These are phyloP conservation scores for Tapirus indicus DNA, from an alignment of 2,797 vertebrate species.

Conservation along the genomic window DNA sequence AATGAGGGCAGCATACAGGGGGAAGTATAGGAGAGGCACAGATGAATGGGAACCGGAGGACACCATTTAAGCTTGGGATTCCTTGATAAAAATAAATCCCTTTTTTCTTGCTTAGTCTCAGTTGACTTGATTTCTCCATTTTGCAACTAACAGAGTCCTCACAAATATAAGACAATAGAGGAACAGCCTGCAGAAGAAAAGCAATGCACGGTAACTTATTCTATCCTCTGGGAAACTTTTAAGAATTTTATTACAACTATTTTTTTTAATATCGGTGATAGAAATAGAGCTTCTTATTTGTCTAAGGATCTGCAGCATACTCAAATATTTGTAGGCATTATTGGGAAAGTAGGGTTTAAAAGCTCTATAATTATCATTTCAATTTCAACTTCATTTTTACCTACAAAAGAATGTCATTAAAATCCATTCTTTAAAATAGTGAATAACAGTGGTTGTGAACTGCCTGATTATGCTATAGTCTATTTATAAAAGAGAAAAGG, in stretches of 20 bases:
- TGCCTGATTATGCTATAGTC: not conserved
- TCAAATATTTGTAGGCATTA: not conserved
- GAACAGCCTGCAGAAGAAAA: not conserved
- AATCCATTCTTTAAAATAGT: not conserved
- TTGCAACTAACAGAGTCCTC: not conserved
- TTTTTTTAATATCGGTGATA: not conserved
- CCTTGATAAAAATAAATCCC: not conserved
- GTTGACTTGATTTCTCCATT: not conserved
- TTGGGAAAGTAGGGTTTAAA: not conserved
- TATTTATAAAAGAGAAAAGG: not conserved
- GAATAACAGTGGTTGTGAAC: not conserved
- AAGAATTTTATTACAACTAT: not conserved
- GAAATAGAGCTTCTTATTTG: not conserved
- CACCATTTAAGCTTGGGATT: not conserved
- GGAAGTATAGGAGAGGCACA: not conserved
- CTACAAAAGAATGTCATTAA: not conserved
- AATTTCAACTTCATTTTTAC: not conserved
- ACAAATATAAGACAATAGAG: not conserved
- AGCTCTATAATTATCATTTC: not conserved
- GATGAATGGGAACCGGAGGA: not conserved
- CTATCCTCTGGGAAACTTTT: not conserved
- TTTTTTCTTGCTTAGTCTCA: not conserved
- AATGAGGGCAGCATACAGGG: not conserved
- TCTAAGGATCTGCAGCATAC: not conserved
- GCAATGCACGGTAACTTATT: not conserved